Percentiles rank a stretch among this genome's conserved stretches.
Conservation (phyloP, 2,888 invertebrate species). For the Mythimna loreyi region DNA sequence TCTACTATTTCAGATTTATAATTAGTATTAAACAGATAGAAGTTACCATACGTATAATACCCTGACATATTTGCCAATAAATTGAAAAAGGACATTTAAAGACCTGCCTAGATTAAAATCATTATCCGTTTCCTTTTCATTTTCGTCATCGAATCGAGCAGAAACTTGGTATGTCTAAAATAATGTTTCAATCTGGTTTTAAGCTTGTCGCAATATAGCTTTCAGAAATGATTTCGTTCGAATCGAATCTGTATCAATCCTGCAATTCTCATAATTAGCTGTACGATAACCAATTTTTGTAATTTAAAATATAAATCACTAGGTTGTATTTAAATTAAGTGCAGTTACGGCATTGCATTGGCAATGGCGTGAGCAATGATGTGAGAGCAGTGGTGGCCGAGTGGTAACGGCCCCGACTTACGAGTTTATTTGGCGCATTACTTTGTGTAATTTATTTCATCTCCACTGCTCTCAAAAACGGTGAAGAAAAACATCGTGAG, state of each 20-base stretch:
- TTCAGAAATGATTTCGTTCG: conserved; percentile 31
- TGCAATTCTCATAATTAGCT: conserved; percentile 39
- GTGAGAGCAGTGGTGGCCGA: too few relatives aligned
- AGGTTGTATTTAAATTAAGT: conserved; percentile 33
- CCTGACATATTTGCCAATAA: neutral
- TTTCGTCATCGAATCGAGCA: conserved; percentile 1
- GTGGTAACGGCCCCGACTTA: too few relatives aligned
- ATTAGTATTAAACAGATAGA: neutral
- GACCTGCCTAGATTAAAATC: neutral
- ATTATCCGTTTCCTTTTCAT: neutral
- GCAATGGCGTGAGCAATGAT: too few relatives aligned
- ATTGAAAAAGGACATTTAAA: neutral
- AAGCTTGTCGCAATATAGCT: conserved; percentile 19
- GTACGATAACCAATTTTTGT: conserved; percentile 33
- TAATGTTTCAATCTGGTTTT: conserved; percentile 10
- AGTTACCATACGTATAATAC: neutral
- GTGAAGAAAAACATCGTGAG: too few relatives aligned
- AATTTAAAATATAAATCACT: conserved; percentile 47
- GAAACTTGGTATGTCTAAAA: neutral
- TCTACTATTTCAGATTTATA: too few relatives aligned
- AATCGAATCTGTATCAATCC: conserved; percentile 47
- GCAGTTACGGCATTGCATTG: too few relatives aligned
- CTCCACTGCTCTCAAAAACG: too few relatives aligned
- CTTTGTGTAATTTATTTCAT: too few relatives aligned
- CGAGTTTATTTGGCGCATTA: too few relatives aligned